Conservation (phyloP, 2,888 invertebrate species). For the Lepidochitona cinerea region DNA sequence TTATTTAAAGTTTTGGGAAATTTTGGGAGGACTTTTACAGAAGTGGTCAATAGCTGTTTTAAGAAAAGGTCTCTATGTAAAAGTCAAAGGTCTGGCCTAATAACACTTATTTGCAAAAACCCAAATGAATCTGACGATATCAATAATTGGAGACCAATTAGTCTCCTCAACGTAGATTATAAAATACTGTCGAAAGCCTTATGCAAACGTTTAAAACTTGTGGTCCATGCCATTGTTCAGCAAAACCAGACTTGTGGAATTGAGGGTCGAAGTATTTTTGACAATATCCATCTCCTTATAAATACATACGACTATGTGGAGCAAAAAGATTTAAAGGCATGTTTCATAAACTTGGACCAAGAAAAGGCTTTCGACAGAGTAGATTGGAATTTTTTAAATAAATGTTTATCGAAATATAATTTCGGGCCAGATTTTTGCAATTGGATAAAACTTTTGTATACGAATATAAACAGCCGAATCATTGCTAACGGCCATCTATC, state of each 20-base stretch:
- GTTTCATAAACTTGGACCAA: conserved; percentile 39
- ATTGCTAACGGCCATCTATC: not conserved
- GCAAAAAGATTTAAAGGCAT: conserved; percentile 27
- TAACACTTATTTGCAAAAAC: conserved; percentile 37
- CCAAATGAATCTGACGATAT: conserved; percentile 19
- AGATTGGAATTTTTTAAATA: conserved; percentile 32
- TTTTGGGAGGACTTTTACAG: not conserved
- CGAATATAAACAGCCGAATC: not conserved
- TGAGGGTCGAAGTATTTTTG: conserved; percentile 36
- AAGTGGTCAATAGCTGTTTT: conserved; percentile 18
- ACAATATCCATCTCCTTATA: conserved; percentile 34
- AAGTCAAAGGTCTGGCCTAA: conserved; percentile 17
- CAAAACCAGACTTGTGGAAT: conserved; percentile 37
- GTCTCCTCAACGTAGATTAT: conserved; percentile 37
- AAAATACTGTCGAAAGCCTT: conserved; percentile 38
- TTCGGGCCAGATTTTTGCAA: conserved; percentile 33
- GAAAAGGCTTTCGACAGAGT: conserved; percentile 45
- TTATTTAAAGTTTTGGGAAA: too few relatives aligned
- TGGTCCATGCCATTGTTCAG: conserved; percentile 29
- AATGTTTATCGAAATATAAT: conserved; percentile 30
- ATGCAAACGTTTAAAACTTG: conserved; percentile 23
- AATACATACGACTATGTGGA: conserved; percentile 35
- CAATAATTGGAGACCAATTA: conserved; percentile 40
- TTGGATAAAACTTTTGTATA: conserved; percentile 26
- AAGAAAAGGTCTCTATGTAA: conserved; percentile 15